Conservation (phyloP, 53 echinoderm and acorn worm species). For the Glandiceps talaboti region DNA sequence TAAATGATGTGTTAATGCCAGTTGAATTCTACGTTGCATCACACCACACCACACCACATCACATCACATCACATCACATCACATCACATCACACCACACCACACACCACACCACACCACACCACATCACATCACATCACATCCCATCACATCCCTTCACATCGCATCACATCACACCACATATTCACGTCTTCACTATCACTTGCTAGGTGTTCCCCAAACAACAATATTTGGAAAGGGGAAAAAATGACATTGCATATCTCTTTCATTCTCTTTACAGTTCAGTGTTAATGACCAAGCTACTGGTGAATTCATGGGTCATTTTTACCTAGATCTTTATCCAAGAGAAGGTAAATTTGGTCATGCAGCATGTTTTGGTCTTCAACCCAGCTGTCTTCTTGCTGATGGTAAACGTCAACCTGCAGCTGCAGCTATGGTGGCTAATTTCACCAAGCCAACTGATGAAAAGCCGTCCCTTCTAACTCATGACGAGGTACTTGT, state of each 20-base stretch:
- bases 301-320: constrained; percentile 71
- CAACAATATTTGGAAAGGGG: too few relatives aligned
- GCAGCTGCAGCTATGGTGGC: constrained; percentile 97
- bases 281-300: constrained; percentile 76
- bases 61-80: too few relatives aligned
- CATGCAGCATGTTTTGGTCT: constrained; percentile 98
- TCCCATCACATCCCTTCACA: background rate
- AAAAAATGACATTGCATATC: too few relatives aligned
- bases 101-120: too few relatives aligned
- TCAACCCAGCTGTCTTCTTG: constrained; percentile 76
- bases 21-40: too few relatives aligned
- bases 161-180: background rate
- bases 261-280: constrained; percentile 23
- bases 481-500: constrained; percentile 97
- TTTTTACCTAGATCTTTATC: constrained; percentile 93
- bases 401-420: constrained; percentile 62
- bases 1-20: too few relatives aligned
- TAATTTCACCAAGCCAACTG: constrained; percentile 89
- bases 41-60: too few relatives aligned
- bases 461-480: constrained; percentile 74
- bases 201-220: background rate
- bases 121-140: too few relatives aligned
- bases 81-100: too few relatives aligned
- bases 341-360: constrained; percentile 96
- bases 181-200: background rate